Evolutionary conservation across 2,797 vertebrate genomes (phyloP).

Genomic region (Melanotaenia boesemani): DNA sequence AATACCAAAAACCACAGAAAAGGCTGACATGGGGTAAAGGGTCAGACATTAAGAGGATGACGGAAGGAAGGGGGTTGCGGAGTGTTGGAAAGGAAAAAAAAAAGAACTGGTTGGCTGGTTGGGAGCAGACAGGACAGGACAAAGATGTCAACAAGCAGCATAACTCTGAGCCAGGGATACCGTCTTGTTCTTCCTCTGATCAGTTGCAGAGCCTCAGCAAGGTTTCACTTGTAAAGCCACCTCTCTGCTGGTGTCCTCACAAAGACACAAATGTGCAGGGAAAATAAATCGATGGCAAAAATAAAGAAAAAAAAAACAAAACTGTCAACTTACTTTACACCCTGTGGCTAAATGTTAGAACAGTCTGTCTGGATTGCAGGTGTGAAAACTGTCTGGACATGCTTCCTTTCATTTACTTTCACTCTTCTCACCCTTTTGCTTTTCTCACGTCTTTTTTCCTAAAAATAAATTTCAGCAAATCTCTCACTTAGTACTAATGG

Average conservation of each 20-base stretch:
- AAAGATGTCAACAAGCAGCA: too few relatives aligned
- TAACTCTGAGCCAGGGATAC: too few relatives aligned
- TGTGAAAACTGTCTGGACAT: slow-evolving; percentile 54
- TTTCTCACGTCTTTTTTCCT: slow-evolving; percentile 20
- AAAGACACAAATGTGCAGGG: slow-evolving; percentile 10
- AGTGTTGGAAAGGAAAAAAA: too few relatives aligned
- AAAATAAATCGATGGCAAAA: slow-evolving; percentile 11
- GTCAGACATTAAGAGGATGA: not conserved
- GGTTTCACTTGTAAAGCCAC: not conserved
- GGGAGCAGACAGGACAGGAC: too few relatives aligned
- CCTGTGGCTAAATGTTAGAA: slow-evolving; percentile 15
- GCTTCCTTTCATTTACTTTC: slow-evolving; percentile 19
- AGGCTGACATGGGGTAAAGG: too few relatives aligned
- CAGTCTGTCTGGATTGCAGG: slow-evolving; percentile 49
- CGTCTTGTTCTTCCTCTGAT: not conserved
- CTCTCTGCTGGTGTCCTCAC: slow-evolving; percentile 1
- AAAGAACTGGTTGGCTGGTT: too few relatives aligned
- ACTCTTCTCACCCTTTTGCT: not conserved
- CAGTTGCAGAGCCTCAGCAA: not conserved
- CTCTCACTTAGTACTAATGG: slow-evolving; percentile 15
- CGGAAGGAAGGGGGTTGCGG: not conserved
- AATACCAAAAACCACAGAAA: too few relatives aligned
- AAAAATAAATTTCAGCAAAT: slow-evolving; percentile 2
- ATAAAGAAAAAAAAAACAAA: slow-evolving; percentile 1
- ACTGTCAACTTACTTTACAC: not conserved